Evolutionary conservation across 1,140 invertebrate species (phyloP), one percentile per base, ranked within the genome.

Genomic region (Diprion similis): DNA sequence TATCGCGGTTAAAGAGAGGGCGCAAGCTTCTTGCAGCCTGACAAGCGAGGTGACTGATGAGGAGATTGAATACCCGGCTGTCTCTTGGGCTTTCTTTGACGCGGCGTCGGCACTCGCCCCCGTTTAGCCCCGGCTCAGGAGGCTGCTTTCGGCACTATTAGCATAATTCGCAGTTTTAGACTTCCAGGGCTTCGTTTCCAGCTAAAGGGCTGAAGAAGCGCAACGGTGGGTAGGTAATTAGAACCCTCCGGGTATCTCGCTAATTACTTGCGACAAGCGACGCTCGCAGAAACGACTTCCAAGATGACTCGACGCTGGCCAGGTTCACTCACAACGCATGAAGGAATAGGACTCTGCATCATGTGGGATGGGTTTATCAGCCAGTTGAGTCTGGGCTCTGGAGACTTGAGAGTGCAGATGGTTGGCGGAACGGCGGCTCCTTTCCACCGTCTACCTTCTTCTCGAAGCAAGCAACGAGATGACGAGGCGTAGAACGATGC

Each of bases 191-290:
- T 80, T 76, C 73, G 76, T 77, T 80, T 79, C 79, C 76, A 19
- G 78, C 70, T 37, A 13, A 46, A 73, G 75, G 24, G 70, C 59
- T 47, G 74, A 65, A 75, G 74, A 73, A 72, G 69, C 73, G 64
- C 64, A 70, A 72, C 72, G 67, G 66, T 51, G 71, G 77, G 77
- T 51, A 70, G 77, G 77, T 80, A 79, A 80, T 80, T 80, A 80
- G 78, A 78, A 37, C 69, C 69, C 15, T 15, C 69, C 13, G 69
- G 18, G 46, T 10, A 15, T 45, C 59, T 8, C 45, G 69, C 69
- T 70, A 46, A 70, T 70, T 70, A 70, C 46, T 48, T 8, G 69
- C 46, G 11, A 11, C 19, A 37, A 37, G 46, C 45, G 69, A 70
- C 69, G 69, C 10, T 15, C 11, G 11, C 51, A 8, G 24, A 37